Conservation (phyloP, 2,888 invertebrate genomes). For the Hirtodrosophila duncani region DNA sequence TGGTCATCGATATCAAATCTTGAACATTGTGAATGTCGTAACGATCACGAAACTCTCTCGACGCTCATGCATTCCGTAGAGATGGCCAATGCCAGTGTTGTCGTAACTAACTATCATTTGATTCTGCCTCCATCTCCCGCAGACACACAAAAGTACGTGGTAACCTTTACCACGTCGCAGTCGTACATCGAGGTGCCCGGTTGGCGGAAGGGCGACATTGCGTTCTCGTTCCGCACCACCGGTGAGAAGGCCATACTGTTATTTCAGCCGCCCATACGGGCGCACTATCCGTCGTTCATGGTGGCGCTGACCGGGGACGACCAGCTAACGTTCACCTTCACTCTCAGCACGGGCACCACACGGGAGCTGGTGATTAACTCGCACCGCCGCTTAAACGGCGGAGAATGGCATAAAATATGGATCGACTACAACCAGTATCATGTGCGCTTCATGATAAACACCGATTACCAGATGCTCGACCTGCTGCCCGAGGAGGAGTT, state of each 20-base stretch:
- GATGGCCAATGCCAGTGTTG: too few species aligned
- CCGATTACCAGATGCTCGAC: constrained; percentile 92
- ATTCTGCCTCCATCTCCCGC: constrained; percentile 37
- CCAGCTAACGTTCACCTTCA: constrained; percentile 92
- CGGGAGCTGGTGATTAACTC: constrained; percentile 91
- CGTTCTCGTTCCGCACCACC: constrained; percentile 94
- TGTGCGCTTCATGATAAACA: constrained; percentile 94
- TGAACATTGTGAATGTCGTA: too few species aligned
- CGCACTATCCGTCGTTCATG: constrained; percentile 94
- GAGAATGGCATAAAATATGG: constrained; percentile 98
- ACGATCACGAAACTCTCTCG: too few species aligned
- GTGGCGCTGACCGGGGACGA: constrained; percentile 93
- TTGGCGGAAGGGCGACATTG: constrained; percentile 94
- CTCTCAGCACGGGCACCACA: constrained; percentile 89
- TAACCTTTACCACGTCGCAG: constrained; percentile 94
- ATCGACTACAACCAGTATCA: constrained; percentile 96
- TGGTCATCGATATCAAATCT: too few species aligned
- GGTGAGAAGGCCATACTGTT: constrained; percentile 92
- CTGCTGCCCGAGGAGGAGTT: constrained; percentile 91
- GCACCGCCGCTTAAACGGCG: constrained; percentile 88
- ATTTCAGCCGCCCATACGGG: constrained; percentile 93
- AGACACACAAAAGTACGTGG: constrained; percentile 95
- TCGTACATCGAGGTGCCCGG: constrained; percentile 95
- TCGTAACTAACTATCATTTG: constrained; percentile 8
- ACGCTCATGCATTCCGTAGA: too few species aligned